These are phyloP conservation scores for Synaphobranchus kaupii DNA, from an alignment of 2,797 vertebrate species.

Conservation along the genomic window DNA sequence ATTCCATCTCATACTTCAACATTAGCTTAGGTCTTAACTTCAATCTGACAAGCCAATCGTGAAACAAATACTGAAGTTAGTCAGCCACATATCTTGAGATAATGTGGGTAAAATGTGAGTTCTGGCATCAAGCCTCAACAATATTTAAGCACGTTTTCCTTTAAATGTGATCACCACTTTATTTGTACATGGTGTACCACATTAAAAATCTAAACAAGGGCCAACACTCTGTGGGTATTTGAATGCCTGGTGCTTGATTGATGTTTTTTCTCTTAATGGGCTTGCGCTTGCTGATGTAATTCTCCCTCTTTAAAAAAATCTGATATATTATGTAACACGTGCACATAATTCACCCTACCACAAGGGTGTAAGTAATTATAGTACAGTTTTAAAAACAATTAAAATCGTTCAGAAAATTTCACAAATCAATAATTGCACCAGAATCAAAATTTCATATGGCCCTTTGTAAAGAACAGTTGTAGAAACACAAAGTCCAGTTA, in stretches of 20 bases:
- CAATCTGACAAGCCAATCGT: neutral
- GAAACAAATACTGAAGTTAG: neutral
- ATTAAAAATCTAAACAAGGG: neutral
- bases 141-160: neutral
- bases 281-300: neutral
- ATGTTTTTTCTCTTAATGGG: neutral
- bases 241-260: neutral
- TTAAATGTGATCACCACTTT: slow-evolving; percentile 6
- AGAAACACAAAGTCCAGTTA: neutral
- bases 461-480: neutral
- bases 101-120: neutral
- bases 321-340: slow-evolving; percentile 59
- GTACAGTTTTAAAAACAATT: slow-evolving; percentile 73
- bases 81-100: neutral
- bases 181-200: neutral
- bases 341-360: slow-evolving; percentile 61
- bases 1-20: neutral
- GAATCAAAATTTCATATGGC: slow-evolving; percentile 38
- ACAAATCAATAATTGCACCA: slow-evolving; percentile 54
- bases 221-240: neutral
- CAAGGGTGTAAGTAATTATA: slow-evolving; percentile 74
- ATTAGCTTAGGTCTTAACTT: neutral
- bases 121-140: neutral
- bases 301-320: slow-evolving; percentile 40
- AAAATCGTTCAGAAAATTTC: slow-evolving; percentile 66